A percentile compares a stretch with the other conserved stretches of the same genome.
phyloP scores from a whole-genome alignment of 2,888 invertebrate genomes.

The Caenorhabditis drosophilae region DNA sequence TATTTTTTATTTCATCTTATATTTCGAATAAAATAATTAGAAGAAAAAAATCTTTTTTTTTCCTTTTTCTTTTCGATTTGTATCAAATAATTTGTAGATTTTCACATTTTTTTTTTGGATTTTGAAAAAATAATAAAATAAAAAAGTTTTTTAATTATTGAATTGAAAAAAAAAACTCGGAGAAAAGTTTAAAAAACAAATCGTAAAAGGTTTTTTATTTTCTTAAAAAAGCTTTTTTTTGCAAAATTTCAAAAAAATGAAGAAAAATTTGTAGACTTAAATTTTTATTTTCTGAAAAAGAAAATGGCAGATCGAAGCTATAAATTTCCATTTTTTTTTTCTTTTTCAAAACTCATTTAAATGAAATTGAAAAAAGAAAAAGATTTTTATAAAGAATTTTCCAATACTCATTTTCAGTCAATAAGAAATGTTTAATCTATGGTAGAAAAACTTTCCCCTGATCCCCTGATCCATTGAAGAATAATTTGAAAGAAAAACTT shows the following conservation, averaged over 20 bases:
- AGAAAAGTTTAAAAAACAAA: too few relatives aligned
- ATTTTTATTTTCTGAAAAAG: background rate
- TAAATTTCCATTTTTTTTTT: background rate
- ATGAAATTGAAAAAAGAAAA: background rate
- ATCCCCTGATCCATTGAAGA: background rate
- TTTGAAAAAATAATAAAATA: background rate
- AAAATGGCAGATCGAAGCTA: background rate
- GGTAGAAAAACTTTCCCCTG: background rate
- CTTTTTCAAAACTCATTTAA: background rate
- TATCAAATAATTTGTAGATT: constrained; percentile 1
- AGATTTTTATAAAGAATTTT: background rate
- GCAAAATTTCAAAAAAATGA: background rate
- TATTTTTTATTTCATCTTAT: too few relatives aligned
- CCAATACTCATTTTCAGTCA: background rate
- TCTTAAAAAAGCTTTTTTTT: background rate
- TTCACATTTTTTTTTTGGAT: background rate
- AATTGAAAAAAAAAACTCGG: background rate
- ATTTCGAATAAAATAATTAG: too few relatives aligned
- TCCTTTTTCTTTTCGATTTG: background rate
- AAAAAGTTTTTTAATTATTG: background rate
- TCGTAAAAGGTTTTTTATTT: too few relatives aligned
- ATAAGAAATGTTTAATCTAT: background rate
- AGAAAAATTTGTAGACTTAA: background rate
- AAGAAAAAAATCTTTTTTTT: constrained; percentile 2
- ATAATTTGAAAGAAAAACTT: background rate